Evolutionary conservation across 1,140 invertebrate genomes (phyloP), one percentile per base, ranked within the genome.

Genomic region (Sycophila sp.): DNA sequence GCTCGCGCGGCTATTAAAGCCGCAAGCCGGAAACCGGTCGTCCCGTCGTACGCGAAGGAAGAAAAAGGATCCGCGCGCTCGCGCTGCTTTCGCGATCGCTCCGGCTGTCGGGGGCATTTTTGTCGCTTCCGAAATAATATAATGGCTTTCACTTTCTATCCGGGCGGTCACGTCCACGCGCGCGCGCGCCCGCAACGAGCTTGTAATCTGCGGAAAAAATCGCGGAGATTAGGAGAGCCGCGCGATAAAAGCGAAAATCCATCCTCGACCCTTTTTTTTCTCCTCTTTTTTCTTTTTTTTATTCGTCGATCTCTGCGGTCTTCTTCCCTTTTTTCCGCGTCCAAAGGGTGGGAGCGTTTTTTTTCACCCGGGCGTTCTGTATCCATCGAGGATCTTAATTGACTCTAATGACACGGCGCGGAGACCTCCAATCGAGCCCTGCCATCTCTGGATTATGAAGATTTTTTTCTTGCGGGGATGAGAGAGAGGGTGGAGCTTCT

Each of bases 81-180:
- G 72, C 67, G 75, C 75, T 75, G 80, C 80, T 81, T 80, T 83
- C 81, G 77, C 78, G 78, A 77, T 77, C 77, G 69, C 62, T 71
- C 58, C 72, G 70, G 76, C 74, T 67, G 72, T 73, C 71, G 68
- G 68, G 69, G 72, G 60, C 71, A 79, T 78, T 80, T 80, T 81
- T 81, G 76, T 76, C 72, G 71, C 75, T 80, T 77, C 76, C 79
- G 69, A 84, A 82, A 82, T 82, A 82, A 81, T 81, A 82, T 83
- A 83, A 84, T 83, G 73, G 81, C 84, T 85, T 86, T 86, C 83
- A 86, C 83, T 85, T 82, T 79, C 78, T 73, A 74, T 60, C 58
- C 71, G 71, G 59, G 55, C 76, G n/a, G 24, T 24, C 26, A n/a
- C 36, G 8, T 53, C 5, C 36, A 47, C 2, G 2, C 24, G 7